A percentile compares a stretch with the other conserved stretches of the same genome.
Evolutionary conservation across 2,797 vertebrate genomes (phyloP).

Genomic region (Pseudochromis fuscus): DNA sequence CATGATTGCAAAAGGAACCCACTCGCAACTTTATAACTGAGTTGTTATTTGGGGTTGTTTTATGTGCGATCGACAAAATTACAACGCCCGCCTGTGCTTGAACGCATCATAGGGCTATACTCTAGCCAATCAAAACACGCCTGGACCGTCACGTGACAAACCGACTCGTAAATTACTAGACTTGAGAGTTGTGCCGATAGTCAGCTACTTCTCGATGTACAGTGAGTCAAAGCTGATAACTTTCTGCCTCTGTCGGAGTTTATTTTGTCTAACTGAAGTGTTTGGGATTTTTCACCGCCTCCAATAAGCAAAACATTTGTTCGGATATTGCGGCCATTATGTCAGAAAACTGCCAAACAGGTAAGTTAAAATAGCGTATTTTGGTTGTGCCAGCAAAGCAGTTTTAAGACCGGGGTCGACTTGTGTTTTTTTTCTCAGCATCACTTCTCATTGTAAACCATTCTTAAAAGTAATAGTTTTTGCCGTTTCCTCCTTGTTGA

Average conservation of each 20-base stretch:
- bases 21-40: rapidly evolving
- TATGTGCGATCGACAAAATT: rapidly evolving
- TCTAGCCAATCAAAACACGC: conserved; percentile 56
- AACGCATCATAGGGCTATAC: conserved; percentile 48
- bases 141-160: conserved; percentile 60
- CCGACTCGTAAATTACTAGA: conserved; percentile 72
- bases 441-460: conserved; percentile 44
- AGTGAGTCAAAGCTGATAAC: conserved; percentile 48
- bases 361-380: conserved; percentile 66
- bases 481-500: not conserved
- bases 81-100: not conserved
- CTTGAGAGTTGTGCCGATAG: conserved; percentile 59
- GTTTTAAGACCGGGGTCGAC: conserved; percentile 52
- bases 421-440: conserved; percentile 47
- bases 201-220: conserved; percentile 55
- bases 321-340: conserved; percentile 58
- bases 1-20: not conserved
- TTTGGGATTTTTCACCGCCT: not conserved
- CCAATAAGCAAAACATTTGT: conserved; percentile 9
- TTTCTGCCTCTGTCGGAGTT: conserved; percentile 20
- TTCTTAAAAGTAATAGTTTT: conserved; percentile 12
- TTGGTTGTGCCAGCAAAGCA: conserved; percentile 61
- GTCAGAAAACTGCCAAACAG: conserved; percentile 64
- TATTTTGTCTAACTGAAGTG: conserved; percentile 8
- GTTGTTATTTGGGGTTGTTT: not conserved